Evolutionary conservation across 2,797 vertebrate species (phyloP).

Genomic region (Denticeps clupeoides): DNA sequence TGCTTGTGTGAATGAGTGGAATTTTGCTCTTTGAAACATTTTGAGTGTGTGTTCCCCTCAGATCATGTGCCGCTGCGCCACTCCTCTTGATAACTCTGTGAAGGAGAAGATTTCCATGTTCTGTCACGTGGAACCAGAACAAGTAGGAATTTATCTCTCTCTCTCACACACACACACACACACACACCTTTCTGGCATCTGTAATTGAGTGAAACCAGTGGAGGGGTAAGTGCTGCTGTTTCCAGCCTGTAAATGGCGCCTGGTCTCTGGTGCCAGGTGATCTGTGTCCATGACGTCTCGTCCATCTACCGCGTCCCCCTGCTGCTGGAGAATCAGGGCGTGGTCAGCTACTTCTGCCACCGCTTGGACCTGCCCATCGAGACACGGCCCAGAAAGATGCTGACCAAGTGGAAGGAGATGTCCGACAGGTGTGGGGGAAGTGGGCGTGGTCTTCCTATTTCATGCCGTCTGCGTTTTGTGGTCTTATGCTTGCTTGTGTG

Average conservation of each 20-base stretch:
- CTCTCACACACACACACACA: too few relatives aligned
- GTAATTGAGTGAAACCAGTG: too few relatives aligned
- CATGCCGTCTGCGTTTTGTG: too few relatives aligned
- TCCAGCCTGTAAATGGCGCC: too few relatives aligned
- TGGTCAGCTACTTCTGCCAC: constrained; percentile 76
- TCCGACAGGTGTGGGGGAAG: constrained; percentile 69
- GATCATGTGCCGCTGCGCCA: constrained; percentile 88
- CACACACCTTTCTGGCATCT: too few relatives aligned
- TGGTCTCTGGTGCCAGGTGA: constrained; percentile 63
- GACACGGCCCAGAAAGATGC: constrained; percentile 71
- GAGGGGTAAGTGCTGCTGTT: too few relatives aligned
- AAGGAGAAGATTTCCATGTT: constrained; percentile 99
- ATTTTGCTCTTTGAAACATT: too few relatives aligned
- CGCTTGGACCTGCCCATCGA: constrained; percentile 76
- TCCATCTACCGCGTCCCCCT: constrained; percentile 87
- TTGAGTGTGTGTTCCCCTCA: too few relatives aligned
- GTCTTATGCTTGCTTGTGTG: too few relatives aligned
- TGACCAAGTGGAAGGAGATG: constrained; percentile 94
- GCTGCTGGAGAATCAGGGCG: constrained; percentile 82
- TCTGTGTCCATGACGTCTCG: constrained; percentile 88
- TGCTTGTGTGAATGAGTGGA: too few relatives aligned
- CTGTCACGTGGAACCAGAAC: constrained; percentile 90
- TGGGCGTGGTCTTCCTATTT: too few relatives aligned
- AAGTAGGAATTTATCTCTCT: constrained; percentile 60
- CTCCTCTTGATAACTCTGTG: constrained; percentile 77